phyloP scores from a whole-genome alignment of 2,797 vertebrate species.

The Bovichtus diacanthus region DNA sequence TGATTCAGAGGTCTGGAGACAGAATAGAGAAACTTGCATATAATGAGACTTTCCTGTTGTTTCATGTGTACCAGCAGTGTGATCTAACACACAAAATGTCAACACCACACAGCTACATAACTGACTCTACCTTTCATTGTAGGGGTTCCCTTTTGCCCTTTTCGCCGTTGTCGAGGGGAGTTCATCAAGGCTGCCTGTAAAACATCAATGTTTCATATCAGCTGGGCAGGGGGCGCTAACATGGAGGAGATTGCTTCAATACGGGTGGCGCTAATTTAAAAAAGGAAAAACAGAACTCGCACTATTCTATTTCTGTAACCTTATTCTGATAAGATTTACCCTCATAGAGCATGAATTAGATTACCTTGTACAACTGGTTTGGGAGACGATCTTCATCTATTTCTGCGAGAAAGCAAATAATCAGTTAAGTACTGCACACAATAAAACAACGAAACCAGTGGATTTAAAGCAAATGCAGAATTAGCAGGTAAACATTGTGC shows the following conservation, averaged over 20 bases:
- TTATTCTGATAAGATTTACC: conserved; percentile 6
- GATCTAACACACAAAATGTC: background rate
- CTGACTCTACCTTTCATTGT: conserved; percentile 92
- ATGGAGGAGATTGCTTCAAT: conserved; percentile 8
- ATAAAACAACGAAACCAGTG: background rate
- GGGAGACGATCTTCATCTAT: conserved; percentile 93
- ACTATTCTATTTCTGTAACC: conserved; percentile 19
- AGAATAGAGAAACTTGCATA: background rate
- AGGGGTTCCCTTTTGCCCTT: conserved; percentile 91
- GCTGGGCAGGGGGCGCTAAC: background rate
- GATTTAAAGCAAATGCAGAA: background rate
- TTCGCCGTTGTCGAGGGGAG: conserved; percentile 92
- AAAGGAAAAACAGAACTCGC: background rate
- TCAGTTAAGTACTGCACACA: background rate
- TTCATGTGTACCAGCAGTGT: background rate
- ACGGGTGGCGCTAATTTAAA: background rate
- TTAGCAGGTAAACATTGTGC: background rate
- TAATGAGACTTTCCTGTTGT: background rate
- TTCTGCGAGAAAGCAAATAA: conserved; percentile 78
- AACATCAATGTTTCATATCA: conserved; percentile 41
- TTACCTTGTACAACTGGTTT: conserved; percentile 93
- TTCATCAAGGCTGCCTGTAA: conserved; percentile 90
- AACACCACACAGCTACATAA: background rate
- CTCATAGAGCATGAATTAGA: conserved; percentile 17
- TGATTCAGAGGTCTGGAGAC: background rate